Evolutionary conservation across 2,888 invertebrate genomes (phyloP).

Genomic region (Thyatira batis): DNA sequence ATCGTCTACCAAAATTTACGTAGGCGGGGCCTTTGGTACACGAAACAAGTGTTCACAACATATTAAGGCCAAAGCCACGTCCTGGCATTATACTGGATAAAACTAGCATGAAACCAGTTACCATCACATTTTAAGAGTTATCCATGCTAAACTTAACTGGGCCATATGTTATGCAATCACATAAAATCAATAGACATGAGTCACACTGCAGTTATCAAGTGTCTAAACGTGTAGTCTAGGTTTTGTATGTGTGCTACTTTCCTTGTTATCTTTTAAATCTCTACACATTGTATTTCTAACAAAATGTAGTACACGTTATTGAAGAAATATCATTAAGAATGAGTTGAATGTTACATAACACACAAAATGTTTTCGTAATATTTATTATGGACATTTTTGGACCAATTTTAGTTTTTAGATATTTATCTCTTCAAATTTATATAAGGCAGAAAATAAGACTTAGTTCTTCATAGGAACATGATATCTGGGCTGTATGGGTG

Average conservation of each 20-base stretch:
- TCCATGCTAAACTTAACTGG: conserved; percentile 27
- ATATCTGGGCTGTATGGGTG: too few relatives aligned
- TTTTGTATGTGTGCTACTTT: background rate
- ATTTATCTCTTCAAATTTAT: too few relatives aligned
- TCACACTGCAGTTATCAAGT: conserved; percentile 14
- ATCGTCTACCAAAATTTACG: background rate
- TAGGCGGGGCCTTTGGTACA: background rate
- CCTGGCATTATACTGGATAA: conserved; percentile 20
- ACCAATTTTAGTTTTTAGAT: too few relatives aligned
- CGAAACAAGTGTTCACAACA: conserved; percentile 1
- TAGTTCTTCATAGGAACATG: too few relatives aligned
- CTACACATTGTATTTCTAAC: background rate
- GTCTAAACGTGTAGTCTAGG: background rate
- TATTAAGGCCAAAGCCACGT: conserved; percentile 25
- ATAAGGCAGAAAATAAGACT: too few relatives aligned
- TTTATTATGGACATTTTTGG: too few relatives aligned
- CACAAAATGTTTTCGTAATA: too few relatives aligned
- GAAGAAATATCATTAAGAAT: too few relatives aligned
- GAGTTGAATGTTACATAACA: too few relatives aligned
- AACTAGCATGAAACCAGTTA: conserved; percentile 32
- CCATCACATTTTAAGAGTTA: conserved; percentile 26
- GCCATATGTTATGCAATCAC: conserved; percentile 47
- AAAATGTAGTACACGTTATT: too few relatives aligned
- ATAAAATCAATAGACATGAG: conserved; percentile 44
- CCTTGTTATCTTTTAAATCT: background rate